phyloP scores from a whole-genome alignment of 2,797 vertebrate species.

The Liparis tanakae region DNA sequence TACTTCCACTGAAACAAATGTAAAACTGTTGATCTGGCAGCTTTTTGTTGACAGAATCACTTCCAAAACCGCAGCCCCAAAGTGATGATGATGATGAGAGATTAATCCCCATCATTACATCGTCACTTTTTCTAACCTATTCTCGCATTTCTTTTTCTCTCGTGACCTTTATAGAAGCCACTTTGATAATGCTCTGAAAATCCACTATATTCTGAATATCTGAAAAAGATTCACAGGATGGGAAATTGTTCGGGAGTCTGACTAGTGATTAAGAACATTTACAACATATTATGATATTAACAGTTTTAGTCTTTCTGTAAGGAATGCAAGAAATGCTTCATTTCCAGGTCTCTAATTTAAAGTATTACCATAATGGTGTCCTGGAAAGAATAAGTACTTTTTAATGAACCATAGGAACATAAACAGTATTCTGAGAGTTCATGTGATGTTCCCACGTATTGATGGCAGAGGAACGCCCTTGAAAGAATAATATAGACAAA shows the following conservation, averaged over 20 bases:
- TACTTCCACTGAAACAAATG: conserved; percentile 17
- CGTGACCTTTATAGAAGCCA: neutral
- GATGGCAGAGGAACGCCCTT: neutral
- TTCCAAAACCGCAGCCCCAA: conserved; percentile 24
- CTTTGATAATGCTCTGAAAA: neutral
- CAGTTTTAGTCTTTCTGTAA: too few species aligned
- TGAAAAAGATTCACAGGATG: neutral
- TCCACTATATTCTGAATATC: neutral
- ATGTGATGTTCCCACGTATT: neutral
- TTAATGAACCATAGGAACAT: neutral
- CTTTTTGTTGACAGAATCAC: conserved; percentile 26
- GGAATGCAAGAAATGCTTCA: too few species aligned
- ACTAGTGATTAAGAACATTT: neutral
- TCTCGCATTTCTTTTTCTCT: neutral
- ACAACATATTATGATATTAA: too few species aligned
- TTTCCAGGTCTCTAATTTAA: neutral
- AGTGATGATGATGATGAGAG: conserved; percentile 12
- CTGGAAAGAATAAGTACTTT: neutral
- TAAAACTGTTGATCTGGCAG: conserved; percentile 45
- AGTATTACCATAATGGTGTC: neutral
- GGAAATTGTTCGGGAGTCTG: neutral
- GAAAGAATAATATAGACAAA: neutral
- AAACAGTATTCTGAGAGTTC: neutral
- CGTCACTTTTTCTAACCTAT: neutral
- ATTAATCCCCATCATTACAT: neutral